Percentiles rank a stretch among this genome's conserved stretches.
Conservation (phyloP, 2,888 invertebrate genomes). For the Lasioglossum oenotherae region DNA sequence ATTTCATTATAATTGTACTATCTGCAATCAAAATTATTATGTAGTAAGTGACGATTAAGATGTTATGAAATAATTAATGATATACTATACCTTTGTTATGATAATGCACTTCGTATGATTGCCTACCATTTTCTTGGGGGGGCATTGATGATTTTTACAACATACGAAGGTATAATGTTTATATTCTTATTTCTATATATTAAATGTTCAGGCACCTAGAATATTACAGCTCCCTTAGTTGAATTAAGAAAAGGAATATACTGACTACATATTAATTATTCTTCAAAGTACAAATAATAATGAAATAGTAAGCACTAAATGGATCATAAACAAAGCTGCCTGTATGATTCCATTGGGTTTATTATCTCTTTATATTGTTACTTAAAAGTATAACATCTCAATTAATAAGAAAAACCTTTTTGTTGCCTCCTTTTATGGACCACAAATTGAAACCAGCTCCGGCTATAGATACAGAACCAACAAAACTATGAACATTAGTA, state of each 20-base stretch:
- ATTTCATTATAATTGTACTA: conserved; percentile 63
- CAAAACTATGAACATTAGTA: conserved; percentile 85
- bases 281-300: background rate
- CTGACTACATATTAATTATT: background rate
- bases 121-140: conserved; percentile 41
- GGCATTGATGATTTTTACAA: conserved; percentile 74
- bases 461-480: conserved; percentile 85
- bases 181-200: conserved; percentile 75
- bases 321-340: too few species aligned
- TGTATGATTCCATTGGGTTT: background rate
- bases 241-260: background rate
- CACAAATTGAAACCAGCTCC: conserved; percentile 86
- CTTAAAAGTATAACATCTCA: background rate
- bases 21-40: conserved; percentile 69
- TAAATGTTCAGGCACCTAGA: conserved; percentile 78
- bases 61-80: background rate
- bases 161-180: conserved; percentile 69
- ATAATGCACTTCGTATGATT: conserved; percentile 77
- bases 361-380: background rate
- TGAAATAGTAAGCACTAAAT: background rate
- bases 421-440: conserved; percentile 87
- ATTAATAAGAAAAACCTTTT: conserved; percentile 77
- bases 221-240: conserved; percentile 37
- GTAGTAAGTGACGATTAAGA: background rate
- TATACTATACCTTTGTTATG: conserved; percentile 65